Conservation (phyloP, 2,113 vertebrate genomes). For the Eidolon helvum region DNA sequence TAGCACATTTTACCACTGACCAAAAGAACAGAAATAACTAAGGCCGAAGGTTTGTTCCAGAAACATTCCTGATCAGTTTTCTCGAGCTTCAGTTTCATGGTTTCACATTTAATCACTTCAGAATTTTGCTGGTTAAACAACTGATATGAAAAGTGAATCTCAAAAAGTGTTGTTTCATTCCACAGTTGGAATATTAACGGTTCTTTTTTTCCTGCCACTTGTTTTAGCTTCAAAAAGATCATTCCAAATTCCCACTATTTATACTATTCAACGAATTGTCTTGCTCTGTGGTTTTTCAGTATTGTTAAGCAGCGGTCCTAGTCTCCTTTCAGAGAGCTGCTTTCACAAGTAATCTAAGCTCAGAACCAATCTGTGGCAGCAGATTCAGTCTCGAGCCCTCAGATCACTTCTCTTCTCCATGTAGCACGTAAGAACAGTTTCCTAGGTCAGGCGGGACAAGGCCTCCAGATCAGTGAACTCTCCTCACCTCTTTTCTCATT, state of each 20-base stretch:
- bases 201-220: background rate
- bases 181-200: background rate
- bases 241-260: background rate
- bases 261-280: background rate
- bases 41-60: background rate
- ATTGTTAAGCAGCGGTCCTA: background rate
- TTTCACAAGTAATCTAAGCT: background rate
- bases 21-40: background rate
- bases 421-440: accelerated
- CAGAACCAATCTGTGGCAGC: background rate
- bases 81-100: background rate
- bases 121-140: slow-evolving; percentile 9
- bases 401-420: background rate
- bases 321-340: background rate
- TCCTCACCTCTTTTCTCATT: background rate
- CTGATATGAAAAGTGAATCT: background rate
- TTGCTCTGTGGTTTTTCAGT: background rate
- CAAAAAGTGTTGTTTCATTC: background rate
- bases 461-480: too few species aligned
- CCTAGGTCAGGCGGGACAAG: too few species aligned
- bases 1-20: background rate
- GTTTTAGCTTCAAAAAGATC: background rate
- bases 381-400: background rate
- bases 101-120: slow-evolving; percentile 23
- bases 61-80: background rate